Base-by-base conservation (phyloP, 2,797 vertebrate genomes). In the Sarcophilus harrisii region DNA sequence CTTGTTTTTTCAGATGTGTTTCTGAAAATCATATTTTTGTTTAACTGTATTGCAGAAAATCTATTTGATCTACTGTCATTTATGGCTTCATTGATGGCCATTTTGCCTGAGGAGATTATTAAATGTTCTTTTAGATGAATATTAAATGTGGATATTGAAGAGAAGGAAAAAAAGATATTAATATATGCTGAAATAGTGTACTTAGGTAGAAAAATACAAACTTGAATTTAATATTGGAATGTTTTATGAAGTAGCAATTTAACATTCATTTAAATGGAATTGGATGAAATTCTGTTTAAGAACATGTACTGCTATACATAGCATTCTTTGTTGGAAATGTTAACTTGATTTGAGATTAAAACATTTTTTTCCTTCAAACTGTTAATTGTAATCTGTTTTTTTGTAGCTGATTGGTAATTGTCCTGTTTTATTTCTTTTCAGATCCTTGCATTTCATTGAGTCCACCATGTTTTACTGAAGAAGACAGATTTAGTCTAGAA, bases 401-500 rank as follows among this genome's bases (percentile, higher is more conserved):
- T 95, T 95, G 87, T 96, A 90, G 81, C 95, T 97, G 90, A 87
- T 57, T n/a, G 49, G 58, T 95, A 96, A 95, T 96, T 97, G 5
- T 95, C 0, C 12, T 10, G 5, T 87, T 95, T 90, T 95, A 38
- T 52, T 97, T 52, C 94, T 1, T 87, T 52, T n/a, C 58, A 99
- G 99, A 99, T 98, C 99, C 99, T 58, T 99, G 99, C 98, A 99
- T 99, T 58, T 98, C 98, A 0, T 98, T 99, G 97, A 99, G 98
- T 97, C 99, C 99, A 1, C 99, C 99, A 0, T 99, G 99, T 98
- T 99, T 99, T 91, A 99, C 99, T 18, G 99, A 99, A 92, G 99
- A 99, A 60, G 99, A 99, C 96, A 99, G 99, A 95, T 99, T 99
- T 98, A 99, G 99, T 95, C 98, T 99, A 58, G 99, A 99, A 97